Evolutionary conservation across 2,888 invertebrate genomes (phyloP).

Genomic region (Rosalia funebris): DNA sequence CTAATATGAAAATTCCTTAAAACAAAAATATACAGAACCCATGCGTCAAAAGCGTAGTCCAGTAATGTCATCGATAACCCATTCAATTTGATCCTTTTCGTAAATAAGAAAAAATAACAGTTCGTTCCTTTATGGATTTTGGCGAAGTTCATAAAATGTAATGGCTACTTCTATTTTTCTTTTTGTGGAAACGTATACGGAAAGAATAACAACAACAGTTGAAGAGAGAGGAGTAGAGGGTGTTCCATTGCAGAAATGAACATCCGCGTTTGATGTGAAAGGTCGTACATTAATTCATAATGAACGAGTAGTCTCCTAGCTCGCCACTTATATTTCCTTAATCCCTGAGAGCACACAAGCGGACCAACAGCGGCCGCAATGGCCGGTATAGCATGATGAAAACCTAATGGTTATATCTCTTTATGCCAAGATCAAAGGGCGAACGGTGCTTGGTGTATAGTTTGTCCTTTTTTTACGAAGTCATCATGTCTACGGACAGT

Average conservation of each 20-base stretch:
- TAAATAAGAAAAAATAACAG: slow-evolving; percentile 10
- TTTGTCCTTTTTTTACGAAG: slow-evolving; percentile 56
- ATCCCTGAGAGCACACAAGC: slow-evolving; percentile 63
- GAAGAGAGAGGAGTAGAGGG: slow-evolving; percentile 41
- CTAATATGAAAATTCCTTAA: too few species aligned
- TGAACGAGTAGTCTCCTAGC: slow-evolving; percentile 62
- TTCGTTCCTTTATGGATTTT: slow-evolving; percentile 8
- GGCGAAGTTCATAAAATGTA: slow-evolving; percentile 9
- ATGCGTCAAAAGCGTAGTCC: too few species aligned
- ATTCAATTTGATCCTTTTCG: background rate
- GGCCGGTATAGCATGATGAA: slow-evolving; percentile 63
- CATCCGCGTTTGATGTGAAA: slow-evolving; percentile 61
- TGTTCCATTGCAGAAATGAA: slow-evolving; percentile 47
- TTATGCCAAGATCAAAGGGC: slow-evolving; percentile 49
- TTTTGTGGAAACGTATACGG: slow-evolving; percentile 30
- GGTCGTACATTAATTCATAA: slow-evolving; percentile 64
- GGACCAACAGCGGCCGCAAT: slow-evolving; percentile 54
- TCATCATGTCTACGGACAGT: slow-evolving; percentile 60
- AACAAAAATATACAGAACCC: too few species aligned
- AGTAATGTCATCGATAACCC: background rate
- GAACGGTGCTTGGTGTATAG: slow-evolving; percentile 42
- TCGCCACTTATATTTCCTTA: slow-evolving; percentile 66
- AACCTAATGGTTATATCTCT: slow-evolving; percentile 64
- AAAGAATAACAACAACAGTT: slow-evolving; percentile 43
- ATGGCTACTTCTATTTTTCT: slow-evolving; percentile 15